Percentiles rank a stretch among this genome's conserved stretches.
These are phyloP conservation scores for Tetrao urogallus DNA, from an alignment of 2,113 vertebrate genomes.

Conservation along the genomic window DNA sequence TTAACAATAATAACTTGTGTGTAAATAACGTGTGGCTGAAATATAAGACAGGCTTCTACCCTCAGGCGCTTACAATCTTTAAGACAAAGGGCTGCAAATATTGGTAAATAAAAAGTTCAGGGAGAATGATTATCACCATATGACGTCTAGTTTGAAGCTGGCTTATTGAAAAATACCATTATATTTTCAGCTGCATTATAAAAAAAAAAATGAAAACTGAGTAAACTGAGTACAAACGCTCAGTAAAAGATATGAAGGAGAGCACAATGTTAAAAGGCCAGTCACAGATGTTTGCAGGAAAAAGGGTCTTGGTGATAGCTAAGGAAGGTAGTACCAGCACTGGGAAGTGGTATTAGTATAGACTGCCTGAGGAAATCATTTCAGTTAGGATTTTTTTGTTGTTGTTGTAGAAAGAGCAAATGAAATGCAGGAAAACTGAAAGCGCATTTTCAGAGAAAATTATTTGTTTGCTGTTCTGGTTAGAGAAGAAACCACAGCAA, in stretches of 20 bases:
- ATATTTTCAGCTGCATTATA: background rate
- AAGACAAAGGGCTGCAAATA: background rate
- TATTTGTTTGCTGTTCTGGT: background rate
- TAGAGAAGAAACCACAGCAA: background rate
- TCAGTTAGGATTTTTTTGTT: background rate
- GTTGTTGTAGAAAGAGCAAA: background rate
- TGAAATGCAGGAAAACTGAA: background rate
- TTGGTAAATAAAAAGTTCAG: background rate
- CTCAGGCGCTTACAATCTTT: background rate
- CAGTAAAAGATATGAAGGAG: background rate
- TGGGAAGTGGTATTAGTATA: background rate
- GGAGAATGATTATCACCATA: background rate
- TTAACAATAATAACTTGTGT: conserved; percentile 21
- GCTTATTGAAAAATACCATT: background rate
- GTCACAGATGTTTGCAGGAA: background rate
- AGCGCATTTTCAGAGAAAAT: background rate
- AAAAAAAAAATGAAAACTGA: background rate
- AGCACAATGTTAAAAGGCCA: background rate
- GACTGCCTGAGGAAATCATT: background rate
- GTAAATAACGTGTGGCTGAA: conserved; percentile 21
- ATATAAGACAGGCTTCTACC: background rate
- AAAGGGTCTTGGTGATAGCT: background rate
- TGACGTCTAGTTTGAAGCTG: background rate
- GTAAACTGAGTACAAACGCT: background rate
- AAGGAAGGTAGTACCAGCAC: background rate